Evolutionary conservation across 2,797 vertebrate genomes (phyloP).

Genomic region (Xiphorhynchus erythropygius): DNA sequence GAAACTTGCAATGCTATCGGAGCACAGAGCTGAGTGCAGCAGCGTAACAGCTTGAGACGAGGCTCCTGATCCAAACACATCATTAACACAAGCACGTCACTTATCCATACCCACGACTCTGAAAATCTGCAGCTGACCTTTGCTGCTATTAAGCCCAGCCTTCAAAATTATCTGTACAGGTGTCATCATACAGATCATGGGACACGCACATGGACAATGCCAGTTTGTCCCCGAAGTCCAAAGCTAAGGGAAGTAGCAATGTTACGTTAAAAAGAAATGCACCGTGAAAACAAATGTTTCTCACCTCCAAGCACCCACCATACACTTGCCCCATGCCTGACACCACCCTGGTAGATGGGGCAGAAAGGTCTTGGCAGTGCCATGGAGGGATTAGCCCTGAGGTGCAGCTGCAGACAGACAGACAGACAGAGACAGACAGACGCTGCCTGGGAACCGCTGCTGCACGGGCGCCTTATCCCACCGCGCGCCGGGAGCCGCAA

Average conservation of each 20-base stretch:
- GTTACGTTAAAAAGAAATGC: background rate
- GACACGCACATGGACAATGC: background rate
- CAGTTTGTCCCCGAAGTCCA: background rate
- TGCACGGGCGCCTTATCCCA: background rate
- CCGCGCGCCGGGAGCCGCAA: rapidly evolving
- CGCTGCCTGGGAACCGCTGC: background rate
- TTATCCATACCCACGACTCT: rapidly evolving
- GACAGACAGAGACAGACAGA: background rate
- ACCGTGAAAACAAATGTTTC: background rate
- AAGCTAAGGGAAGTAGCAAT: background rate
- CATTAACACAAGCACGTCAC: background rate
- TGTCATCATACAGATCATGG: background rate
- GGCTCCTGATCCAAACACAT: background rate
- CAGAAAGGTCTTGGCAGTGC: background rate
- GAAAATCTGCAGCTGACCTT: background rate
- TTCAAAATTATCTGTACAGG: background rate
- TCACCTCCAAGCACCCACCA: background rate
- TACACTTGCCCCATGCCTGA: background rate
- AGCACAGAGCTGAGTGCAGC: background rate
- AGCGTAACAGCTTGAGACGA: background rate
- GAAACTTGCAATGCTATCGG: background rate
- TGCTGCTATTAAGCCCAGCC: background rate
- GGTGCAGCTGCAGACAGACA: background rate
- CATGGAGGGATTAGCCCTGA: rapidly evolving
- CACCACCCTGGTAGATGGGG: background rate